These are phyloP conservation scores for Rhyacophila brunnea DNA, from an alignment of 1,140 invertebrate genomes.

Conservation along the genomic window DNA sequence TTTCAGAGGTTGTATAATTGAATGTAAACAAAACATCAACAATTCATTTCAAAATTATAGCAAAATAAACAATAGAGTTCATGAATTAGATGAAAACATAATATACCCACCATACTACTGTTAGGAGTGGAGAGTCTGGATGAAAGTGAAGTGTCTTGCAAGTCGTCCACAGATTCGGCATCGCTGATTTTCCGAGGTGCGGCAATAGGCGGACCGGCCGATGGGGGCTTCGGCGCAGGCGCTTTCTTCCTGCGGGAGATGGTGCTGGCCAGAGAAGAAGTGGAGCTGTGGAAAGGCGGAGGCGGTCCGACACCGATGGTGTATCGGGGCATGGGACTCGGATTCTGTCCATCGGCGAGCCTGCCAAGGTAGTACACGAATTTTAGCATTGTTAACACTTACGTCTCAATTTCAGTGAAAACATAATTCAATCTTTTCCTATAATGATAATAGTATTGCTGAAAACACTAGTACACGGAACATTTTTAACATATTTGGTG, in stretches of 20 bases:
- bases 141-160: slow-evolving; percentile 19
- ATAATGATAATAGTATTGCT: too few species aligned
- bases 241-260: slow-evolving; percentile 28
- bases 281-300: slow-evolving; percentile 23
- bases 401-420: too few species aligned
- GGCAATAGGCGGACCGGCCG: not conserved
- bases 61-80: slow-evolving; percentile 5
- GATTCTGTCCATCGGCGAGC: slow-evolving; percentile 12
- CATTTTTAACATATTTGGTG: too few species aligned
- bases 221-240: slow-evolving; percentile 22
- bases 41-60: too few species aligned
- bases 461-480: too few species aligned
- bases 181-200: slow-evolving; percentile 6
- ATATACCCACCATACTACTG: slow-evolving; percentile 43
- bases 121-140: slow-evolving; percentile 42
- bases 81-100: slow-evolving; percentile 5
- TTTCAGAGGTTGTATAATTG: too few species aligned
- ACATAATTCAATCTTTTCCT: too few species aligned
- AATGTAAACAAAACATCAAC: too few species aligned
- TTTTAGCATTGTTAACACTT: slow-evolving; percentile 4
- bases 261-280: slow-evolving; percentile 22
- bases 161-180: not conserved
- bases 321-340: slow-evolving; percentile 1
- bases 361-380: slow-evolving; percentile 15
- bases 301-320: slow-evolving; percentile 1